Percentiles rank a stretch among this genome's conserved stretches.
phyloP scores from a whole-genome alignment of 2,888 invertebrate species.

The Nebria salina region DNA sequence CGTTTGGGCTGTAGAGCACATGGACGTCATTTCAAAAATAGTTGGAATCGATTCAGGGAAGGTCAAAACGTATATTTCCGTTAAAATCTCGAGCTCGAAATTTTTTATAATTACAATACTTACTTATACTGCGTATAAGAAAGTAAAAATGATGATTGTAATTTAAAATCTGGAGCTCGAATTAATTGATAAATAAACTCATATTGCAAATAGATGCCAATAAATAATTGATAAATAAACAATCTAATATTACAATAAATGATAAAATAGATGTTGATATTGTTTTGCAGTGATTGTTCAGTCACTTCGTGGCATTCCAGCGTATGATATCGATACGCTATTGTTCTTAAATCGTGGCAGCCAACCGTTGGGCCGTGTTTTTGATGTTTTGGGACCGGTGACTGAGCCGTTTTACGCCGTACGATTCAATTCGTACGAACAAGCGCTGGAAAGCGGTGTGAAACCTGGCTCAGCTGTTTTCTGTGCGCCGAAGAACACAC shows the following conservation, averaged over 20 bases:
- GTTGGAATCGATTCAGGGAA: too few relatives aligned
- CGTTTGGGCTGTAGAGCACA: too few relatives aligned
- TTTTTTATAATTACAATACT: too few relatives aligned
- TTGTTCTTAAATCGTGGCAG: constrained; percentile 85
- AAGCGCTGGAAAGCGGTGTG: constrained; percentile 76
- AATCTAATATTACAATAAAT: not conserved
- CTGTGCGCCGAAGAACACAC: constrained; percentile 78
- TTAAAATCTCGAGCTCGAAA: too few relatives aligned
- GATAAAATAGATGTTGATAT: constrained; percentile 7
- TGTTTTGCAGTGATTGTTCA: constrained; percentile 75
- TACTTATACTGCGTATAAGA: too few relatives aligned
- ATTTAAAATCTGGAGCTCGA: too few relatives aligned
- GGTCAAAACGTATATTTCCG: too few relatives aligned
- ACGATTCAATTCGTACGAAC: constrained; percentile 84
- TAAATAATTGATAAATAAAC: too few relatives aligned
- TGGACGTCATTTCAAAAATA: too few relatives aligned
- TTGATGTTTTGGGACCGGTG: constrained; percentile 92
- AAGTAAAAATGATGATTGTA: too few relatives aligned
- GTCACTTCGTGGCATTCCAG: constrained; percentile 75
- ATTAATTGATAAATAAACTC: too few relatives aligned
- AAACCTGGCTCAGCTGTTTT: constrained; percentile 78
- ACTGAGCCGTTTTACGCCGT: constrained; percentile 87
- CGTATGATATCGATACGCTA: constrained; percentile 87
- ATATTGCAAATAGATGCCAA: too few relatives aligned
- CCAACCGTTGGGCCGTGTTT: constrained; percentile 80